A percentile compares a stretch with the other conserved stretches of the same genome.
phyloP scores from a whole-genome alignment of 92 coral and sea anemone genomes.

The Chrysogorgia sp. region DNA sequence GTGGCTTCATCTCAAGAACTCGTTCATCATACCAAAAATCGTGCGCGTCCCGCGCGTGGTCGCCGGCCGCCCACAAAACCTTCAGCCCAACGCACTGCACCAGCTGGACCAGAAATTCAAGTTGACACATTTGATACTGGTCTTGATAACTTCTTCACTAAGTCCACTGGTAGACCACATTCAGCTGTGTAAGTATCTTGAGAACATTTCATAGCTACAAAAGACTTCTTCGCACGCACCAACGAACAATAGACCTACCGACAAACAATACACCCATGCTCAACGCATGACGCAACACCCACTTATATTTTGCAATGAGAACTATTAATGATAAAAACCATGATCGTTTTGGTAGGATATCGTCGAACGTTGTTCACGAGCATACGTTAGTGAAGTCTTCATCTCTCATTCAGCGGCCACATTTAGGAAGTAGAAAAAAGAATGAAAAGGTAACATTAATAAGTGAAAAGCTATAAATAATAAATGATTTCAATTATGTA shows the following conservation, averaged over 20 bases:
- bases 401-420: constrained; percentile 21
- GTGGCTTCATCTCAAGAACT: constrained; percentile 65
- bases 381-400: constrained; percentile 8
- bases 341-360: neutral
- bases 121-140: constrained; percentile 53
- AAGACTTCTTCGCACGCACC: too few species aligned
- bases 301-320: neutral
- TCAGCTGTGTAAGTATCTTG: constrained; percentile 65
- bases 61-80: constrained; percentile 94
- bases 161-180: constrained; percentile 42
- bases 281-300: too few species aligned
- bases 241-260: too few species aligned
- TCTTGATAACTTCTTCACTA: constrained; percentile 79
- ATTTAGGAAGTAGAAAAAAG: constrained; percentile 7
- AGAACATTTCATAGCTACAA: neutral
- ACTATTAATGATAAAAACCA: too few species aligned
- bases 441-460: constrained; percentile 27
- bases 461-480: too few species aligned
- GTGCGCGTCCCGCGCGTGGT: constrained; percentile 91
- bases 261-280: too few species aligned
- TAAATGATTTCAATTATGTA: too few species aligned
- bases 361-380: constrained; percentile 2
- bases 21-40: constrained; percentile 76
- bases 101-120: constrained; percentile 61
- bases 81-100: constrained; percentile 73